Evolutionary conservation across 1,140 invertebrate genomes (phyloP).

Genomic region (Hestina assimilis): DNA sequence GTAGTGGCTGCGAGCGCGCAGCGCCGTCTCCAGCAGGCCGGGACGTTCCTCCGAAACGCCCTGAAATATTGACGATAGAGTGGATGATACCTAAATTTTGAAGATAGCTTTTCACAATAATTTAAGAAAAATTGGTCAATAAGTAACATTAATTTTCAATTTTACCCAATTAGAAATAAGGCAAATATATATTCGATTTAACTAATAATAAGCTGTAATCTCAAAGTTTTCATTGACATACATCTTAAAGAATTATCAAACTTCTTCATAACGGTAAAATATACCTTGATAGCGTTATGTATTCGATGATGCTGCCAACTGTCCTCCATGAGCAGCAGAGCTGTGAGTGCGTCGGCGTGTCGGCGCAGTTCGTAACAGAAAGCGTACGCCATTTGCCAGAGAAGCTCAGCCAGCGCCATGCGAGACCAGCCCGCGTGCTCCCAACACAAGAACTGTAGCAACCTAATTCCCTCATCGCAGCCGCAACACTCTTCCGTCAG

Average conservation of each 20-base stretch:
- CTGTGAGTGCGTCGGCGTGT: slow-evolving; percentile 93
- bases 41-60: slow-evolving; percentile 94
- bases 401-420: slow-evolving; percentile 90
- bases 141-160: too few species aligned
- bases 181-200: too few species aligned
- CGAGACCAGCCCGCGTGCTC: slow-evolving; percentile 96
- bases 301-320: slow-evolving; percentile 97
- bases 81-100: neutral
- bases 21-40: slow-evolving; percentile 95
- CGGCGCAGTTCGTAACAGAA: slow-evolving; percentile 96
- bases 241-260: too few species aligned
- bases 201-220: too few species aligned
- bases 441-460: slow-evolving; percentile 96
- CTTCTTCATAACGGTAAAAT: neutral
- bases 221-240: too few species aligned
- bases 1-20: slow-evolving; percentile 94
- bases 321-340: slow-evolving; percentile 94
- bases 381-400: slow-evolving; percentile 96
- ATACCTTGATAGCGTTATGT: slow-evolving; percentile 91
- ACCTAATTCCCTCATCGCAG: slow-evolving; percentile 92
- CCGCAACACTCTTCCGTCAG: slow-evolving; percentile 95
- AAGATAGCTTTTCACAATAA: too few species aligned
- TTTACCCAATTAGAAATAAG: too few species aligned
- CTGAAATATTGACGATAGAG: slow-evolving; percentile 24
- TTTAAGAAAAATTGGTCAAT: too few species aligned